These are phyloP conservation scores for Thelaira solivaga DNA, from an alignment of 2,888 invertebrate species.

Conservation along the genomic window DNA sequence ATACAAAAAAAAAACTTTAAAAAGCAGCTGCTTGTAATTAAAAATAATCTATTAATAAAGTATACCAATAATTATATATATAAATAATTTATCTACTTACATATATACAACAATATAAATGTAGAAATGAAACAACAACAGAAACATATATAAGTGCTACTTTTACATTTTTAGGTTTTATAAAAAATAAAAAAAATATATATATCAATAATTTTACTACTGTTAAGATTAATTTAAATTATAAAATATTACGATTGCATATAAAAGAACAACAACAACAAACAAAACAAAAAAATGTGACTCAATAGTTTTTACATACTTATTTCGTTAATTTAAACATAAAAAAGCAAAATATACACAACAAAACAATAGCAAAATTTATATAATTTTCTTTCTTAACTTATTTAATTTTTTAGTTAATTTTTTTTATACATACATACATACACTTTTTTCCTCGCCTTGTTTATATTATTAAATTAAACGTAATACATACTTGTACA, in stretches of 20 bases:
- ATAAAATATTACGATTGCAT: not conserved
- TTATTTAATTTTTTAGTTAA: slow-evolving; percentile 61
- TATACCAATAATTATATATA: not conserved
- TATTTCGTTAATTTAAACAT: slow-evolving; percentile 41
- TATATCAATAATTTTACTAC: slow-evolving; percentile 5
- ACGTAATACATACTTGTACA: slow-evolving; percentile 49
- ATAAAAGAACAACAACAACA: too few relatives aligned
- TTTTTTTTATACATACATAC: slow-evolving; percentile 65
- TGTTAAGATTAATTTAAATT: slow-evolving; percentile 32
- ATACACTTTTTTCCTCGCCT: slow-evolving; percentile 55
- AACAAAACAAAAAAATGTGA: slow-evolving; percentile 32
- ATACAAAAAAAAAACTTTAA: slow-evolving; percentile 3
- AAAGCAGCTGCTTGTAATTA: slow-evolving; percentile 26
- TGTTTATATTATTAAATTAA: slow-evolving; percentile 41
- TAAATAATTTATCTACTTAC: slow-evolving; percentile 23
- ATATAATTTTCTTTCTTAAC: slow-evolving; percentile 45
- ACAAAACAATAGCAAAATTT: slow-evolving; percentile 59
- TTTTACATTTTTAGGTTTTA: slow-evolving; percentile 36
- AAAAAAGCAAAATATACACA: slow-evolving; percentile 38
- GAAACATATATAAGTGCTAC: slow-evolving; percentile 47
- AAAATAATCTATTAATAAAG: not conserved
- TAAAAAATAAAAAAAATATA: too few relatives aligned
- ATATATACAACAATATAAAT: not conserved
- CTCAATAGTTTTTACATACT: slow-evolving; percentile 54
- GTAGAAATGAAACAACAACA: too few relatives aligned